Percentiles rank a stretch among this genome's conserved stretches.
Evolutionary conservation across 2,888 invertebrate species (phyloP).

Genomic region (Zaprionus lineosus): DNA sequence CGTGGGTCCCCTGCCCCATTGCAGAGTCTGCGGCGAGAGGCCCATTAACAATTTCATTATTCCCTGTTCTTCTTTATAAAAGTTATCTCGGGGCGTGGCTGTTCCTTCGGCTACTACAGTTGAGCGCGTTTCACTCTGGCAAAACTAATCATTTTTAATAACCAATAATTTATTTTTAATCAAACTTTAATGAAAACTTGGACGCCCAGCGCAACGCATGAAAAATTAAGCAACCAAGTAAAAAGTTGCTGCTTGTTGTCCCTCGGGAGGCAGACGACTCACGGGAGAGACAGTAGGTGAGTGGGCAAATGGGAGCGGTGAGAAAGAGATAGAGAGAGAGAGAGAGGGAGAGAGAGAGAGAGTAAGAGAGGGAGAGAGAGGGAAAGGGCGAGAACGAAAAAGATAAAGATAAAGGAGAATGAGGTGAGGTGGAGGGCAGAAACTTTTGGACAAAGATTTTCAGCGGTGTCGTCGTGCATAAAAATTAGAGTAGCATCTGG

Average conservation of each 20-base stretch:
- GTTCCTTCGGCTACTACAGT: constrained; percentile 43
- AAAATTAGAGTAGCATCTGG: constrained; percentile 59
- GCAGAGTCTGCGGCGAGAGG: constrained; percentile 23
- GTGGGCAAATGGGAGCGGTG: no score
- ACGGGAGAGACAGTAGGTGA: no score
- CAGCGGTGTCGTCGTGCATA: constrained; percentile 68
- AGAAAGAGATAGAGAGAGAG: no score
- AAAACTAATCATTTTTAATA: constrained; percentile 79
- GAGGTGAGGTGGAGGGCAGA: background rate
- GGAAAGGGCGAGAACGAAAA: no score
- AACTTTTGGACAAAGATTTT: constrained; percentile 50
- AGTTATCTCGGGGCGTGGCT: constrained; percentile 17
- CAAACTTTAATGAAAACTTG: constrained; percentile 75
- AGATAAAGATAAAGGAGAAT: no score
- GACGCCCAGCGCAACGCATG: constrained; percentile 42
- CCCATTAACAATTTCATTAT: constrained; percentile 74
- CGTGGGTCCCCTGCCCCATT: constrained; percentile 13
- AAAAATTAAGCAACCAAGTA: constrained; percentile 54
- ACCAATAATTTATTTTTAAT: constrained; percentile 79
- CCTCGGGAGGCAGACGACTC: background rate
- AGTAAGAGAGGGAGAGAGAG: background rate
- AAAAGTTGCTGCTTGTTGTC: constrained; percentile 18
- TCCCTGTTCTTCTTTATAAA: constrained; percentile 44
- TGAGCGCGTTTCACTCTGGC: constrained; percentile 43
- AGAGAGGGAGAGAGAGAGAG: no score